These are phyloP conservation scores for Prunella himalayana DNA, from an alignment of 2,113 vertebrate species.

Conservation along the genomic window DNA sequence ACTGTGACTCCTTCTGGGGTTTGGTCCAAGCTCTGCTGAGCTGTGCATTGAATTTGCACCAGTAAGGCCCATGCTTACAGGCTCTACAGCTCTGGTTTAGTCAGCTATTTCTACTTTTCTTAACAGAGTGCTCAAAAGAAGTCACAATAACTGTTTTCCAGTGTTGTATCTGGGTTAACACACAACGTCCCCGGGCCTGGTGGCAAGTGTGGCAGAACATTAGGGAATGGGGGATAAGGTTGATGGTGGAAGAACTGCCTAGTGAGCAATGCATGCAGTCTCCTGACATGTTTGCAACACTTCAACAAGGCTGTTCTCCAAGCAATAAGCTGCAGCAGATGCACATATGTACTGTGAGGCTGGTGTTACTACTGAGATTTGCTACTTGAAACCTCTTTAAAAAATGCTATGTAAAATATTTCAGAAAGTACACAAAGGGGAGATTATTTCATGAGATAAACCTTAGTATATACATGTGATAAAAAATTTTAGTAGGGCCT, in stretches of 20 bases:
- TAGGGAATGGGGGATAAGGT: background rate
- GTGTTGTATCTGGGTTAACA: fast-evolving
- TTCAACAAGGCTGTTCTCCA: background rate
- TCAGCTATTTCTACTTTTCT: background rate
- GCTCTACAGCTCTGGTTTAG: background rate
- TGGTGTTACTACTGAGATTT: background rate
- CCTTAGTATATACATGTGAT: background rate
- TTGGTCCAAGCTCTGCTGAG: background rate
- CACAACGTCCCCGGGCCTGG: fast-evolving
- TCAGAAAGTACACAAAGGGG: background rate
- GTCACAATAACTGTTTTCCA: background rate
- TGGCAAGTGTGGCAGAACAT: background rate
- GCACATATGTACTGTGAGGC: background rate
- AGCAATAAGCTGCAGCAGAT: background rate
- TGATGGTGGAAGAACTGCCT: background rate
- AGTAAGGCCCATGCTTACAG: background rate
- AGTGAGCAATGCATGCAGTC: background rate
- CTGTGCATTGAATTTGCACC: fast-evolving
- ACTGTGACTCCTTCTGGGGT: background rate
- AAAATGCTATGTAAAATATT: background rate
- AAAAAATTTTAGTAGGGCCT: background rate
- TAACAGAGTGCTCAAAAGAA: background rate
- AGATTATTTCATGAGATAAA: background rate
- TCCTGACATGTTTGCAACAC: background rate
- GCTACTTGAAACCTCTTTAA: background rate